A percentile compares a stretch with the other conserved stretches of the same genome.
These are phyloP conservation scores for Eulemur rufifrons DNA, from an alignment of 2,113 vertebrate genomes.

Conservation along the genomic window DNA sequence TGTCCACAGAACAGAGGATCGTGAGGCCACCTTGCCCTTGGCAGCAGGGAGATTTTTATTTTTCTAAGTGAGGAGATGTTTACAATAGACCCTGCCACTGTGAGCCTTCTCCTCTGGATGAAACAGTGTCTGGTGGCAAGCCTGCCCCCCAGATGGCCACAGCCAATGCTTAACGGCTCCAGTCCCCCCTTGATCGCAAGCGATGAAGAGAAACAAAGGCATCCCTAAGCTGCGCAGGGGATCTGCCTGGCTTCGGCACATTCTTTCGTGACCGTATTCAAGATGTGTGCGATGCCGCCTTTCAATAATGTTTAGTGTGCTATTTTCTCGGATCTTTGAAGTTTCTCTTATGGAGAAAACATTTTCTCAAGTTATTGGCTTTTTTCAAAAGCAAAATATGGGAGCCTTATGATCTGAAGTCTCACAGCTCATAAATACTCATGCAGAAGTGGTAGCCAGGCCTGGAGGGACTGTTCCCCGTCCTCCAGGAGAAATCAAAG, in stretches of 20 bases:
- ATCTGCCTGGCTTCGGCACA: not conserved
- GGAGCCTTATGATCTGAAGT: conserved; percentile 52
- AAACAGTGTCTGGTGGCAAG: not conserved
- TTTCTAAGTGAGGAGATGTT: not conserved
- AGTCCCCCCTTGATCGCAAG: not conserved
- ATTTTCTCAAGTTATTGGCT: conserved; percentile 66
- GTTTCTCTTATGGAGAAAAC: conserved; percentile 72
- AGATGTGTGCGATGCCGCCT: not conserved
- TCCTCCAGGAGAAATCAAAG: not conserved
- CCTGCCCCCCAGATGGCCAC: conserved; percentile 58
- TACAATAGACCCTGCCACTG: not conserved
- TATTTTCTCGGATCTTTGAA: conserved; percentile 64
- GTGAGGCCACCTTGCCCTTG: not conserved
- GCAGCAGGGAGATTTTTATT: not conserved
- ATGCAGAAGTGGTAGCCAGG: conserved; percentile 20
- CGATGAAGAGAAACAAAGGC: conserved; percentile 2
- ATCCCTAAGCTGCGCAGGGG: not conserved
- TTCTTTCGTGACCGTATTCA: conserved; percentile 38
- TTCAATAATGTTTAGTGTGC: conserved; percentile 11
- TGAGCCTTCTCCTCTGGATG: not conserved
- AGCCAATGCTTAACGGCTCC: conserved; percentile 54
- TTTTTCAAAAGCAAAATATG: conserved; percentile 48
- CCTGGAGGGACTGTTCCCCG: not conserved
- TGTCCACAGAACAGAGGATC: not conserved
- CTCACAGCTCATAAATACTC: conserved; percentile 66